phyloP scores from a whole-genome alignment of 2,797 vertebrate species.

The Characodon lateralis region DNA sequence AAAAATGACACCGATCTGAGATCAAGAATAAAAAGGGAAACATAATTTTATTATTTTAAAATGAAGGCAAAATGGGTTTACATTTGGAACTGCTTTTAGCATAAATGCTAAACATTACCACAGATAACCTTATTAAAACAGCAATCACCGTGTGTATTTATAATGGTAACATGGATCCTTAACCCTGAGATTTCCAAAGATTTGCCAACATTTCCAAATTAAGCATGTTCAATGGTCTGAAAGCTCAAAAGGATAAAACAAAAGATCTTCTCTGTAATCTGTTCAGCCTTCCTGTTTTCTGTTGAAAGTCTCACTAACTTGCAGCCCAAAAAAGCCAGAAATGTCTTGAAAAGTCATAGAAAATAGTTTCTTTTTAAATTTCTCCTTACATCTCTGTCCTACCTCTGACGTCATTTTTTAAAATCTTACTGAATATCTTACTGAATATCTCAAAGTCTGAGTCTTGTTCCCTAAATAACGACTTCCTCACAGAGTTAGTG shows the following conservation, averaged over 20 bases:
- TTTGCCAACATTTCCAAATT: not conserved
- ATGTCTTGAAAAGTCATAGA: not conserved
- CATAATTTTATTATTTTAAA: not conserved
- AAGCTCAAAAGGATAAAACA: not conserved
- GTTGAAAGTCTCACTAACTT: not conserved
- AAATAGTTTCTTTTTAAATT: not conserved
- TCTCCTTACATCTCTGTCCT: not conserved
- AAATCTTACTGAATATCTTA: not conserved
- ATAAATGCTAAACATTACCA: not conserved
- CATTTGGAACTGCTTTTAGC: not conserved
- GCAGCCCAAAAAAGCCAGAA: not conserved
- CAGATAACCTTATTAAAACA: not conserved
- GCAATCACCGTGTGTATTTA: not conserved
- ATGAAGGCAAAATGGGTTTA: not conserved
- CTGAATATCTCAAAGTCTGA: not conserved
- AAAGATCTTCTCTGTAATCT: not conserved
- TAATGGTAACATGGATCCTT: not conserved
- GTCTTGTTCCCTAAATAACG: not conserved
- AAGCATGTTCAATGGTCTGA: not conserved
- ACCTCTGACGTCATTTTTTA: no score
- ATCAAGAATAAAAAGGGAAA: not conserved
- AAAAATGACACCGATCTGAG: not conserved
- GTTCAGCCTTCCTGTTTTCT: not conserved
- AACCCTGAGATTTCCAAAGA: not conserved
- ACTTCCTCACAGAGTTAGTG: not conserved